phyloP scores from a whole-genome alignment of 2,797 vertebrate species.

The Catostomus latipinnis region DNA sequence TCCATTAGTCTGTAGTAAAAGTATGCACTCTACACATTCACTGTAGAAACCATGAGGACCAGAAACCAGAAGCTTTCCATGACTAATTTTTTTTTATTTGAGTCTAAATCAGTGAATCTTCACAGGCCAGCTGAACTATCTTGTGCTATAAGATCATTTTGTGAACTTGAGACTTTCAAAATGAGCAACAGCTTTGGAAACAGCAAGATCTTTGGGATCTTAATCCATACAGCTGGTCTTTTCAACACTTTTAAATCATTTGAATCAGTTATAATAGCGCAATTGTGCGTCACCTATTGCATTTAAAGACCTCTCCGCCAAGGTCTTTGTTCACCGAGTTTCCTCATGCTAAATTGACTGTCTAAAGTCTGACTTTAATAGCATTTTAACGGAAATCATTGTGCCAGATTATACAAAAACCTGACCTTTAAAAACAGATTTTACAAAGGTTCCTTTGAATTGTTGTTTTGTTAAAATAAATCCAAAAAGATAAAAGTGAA shows the following conservation, averaged over 20 bases:
- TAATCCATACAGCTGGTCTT: slow-evolving; percentile 4
- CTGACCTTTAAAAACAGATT: slow-evolving; percentile 5
- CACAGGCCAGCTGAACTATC: background rate
- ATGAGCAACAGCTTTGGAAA: background rate
- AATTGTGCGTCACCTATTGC: background rate
- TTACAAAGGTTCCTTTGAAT: background rate
- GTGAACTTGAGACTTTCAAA: slow-evolving; percentile 13
- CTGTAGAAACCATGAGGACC: slow-evolving; percentile 10
- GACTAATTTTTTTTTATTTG: slow-evolving; percentile 9
- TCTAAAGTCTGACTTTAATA: background rate
- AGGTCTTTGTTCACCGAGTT: slow-evolving; percentile 1
- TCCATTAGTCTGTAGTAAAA: slow-evolving; percentile 14
- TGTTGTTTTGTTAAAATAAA: slow-evolving; percentile 7
- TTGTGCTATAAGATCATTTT: background rate
- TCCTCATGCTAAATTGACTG: slow-evolving; percentile 24
- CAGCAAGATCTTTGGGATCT: background rate
- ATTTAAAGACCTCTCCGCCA: slow-evolving; percentile 1
- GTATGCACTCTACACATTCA: background rate
- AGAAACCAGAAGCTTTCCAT: background rate
- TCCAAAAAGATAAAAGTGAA: background rate
- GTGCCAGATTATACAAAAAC: slow-evolving; percentile 35
- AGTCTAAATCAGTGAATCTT: background rate
- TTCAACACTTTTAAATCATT: slow-evolving; percentile 6
- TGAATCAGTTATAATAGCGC: background rate
- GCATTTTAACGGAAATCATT: background rate